Base-by-base conservation (phyloP, 1,140 invertebrate genomes). In the Drosophila ercepeae region DNA sequence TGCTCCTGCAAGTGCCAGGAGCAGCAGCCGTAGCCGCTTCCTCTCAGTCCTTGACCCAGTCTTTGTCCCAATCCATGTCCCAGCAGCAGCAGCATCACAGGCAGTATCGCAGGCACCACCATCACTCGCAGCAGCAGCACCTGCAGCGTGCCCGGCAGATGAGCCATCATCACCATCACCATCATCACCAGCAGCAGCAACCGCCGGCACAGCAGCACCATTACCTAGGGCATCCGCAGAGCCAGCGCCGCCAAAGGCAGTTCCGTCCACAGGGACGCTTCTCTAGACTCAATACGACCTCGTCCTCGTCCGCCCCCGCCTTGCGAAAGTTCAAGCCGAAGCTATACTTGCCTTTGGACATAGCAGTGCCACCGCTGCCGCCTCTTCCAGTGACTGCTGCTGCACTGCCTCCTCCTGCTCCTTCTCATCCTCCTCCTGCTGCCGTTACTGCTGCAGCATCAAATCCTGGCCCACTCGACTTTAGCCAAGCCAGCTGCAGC, bases 1-100 rank as follows among this genome's bases (percentile, higher is more conserved):
- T 84, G 57, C 69, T 84, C 50, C 58, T 84, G 44, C 81, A 84
- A 77, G 81, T 84, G 58, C 81, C 79, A 48, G 27, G 79, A 36
- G 39, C 14, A 42, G 39, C 39, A 42, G 39, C 39, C 16, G 3
- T 42, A n/a, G 60, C 51, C 16, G 45, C 27, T 23, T 41, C 23
- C 36, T 79, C 75, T 19, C n/a, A n/a, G n/a, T n/a, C n/a, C n/a
- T n/a, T n/a, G n/a, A n/a, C n/a, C n/a, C n/a, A n/a, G n/a, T n/a
- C n/a, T n/a, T n/a, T n/a, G n/a, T n/a, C n/a, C n/a, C n/a, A n/a
- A n/a, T n/a, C n/a, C n/a, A n/a, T n/a, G n/a, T 68, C 71, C 9
- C 78, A 59, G 19, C 54, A 55, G 4, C 60, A 68, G 1, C 51
- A 75, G 4, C 74, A 61, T 11, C 57, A 53, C 1, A 16, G 16